Evolutionary conservation across 1,140 invertebrate species (phyloP).

Genomic region (Gryllus bimaculatus): DNA sequence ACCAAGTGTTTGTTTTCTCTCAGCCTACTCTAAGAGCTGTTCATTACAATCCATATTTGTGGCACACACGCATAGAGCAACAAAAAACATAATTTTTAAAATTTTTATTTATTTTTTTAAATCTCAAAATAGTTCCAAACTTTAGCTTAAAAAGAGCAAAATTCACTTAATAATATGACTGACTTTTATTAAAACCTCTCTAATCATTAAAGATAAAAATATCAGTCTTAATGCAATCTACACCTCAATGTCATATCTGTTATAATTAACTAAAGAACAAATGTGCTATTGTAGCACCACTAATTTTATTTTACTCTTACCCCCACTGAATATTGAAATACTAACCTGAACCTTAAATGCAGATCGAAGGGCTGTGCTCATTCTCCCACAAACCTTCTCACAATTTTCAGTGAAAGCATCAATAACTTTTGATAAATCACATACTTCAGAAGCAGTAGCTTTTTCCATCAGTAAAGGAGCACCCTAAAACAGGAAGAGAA

Average conservation of each 20-base stretch:
- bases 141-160: too few species aligned
- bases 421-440: conserved; percentile 64
- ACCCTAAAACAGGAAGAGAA: conserved; percentile 22
- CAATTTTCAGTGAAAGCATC: conserved; percentile 69
- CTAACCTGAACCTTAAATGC: conserved; percentile 66
- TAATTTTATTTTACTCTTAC: not conserved
- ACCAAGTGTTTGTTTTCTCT: too few species aligned
- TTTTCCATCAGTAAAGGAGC: conserved; percentile 42
- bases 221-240: not conserved
- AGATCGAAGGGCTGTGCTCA: conserved; percentile 67
- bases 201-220: not conserved
- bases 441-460: conserved; percentile 65
- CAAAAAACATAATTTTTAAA: too few species aligned
- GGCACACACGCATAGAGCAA: too few species aligned
- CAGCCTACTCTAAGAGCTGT: too few species aligned
- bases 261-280: not conserved
- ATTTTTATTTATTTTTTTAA: too few species aligned
- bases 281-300: not conserved
- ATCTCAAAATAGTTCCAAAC: too few species aligned
- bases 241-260: not conserved
- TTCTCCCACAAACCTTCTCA: conserved; percentile 65
- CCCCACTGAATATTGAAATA: not conserved
- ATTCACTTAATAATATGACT: not conserved
- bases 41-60: too few species aligned
- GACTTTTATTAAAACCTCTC: not conserved